Evolutionary conservation across 2,113 vertebrate species (phyloP), one percentile per base, ranked within the genome.

Genomic region (Rhipidura dahli): DNA sequence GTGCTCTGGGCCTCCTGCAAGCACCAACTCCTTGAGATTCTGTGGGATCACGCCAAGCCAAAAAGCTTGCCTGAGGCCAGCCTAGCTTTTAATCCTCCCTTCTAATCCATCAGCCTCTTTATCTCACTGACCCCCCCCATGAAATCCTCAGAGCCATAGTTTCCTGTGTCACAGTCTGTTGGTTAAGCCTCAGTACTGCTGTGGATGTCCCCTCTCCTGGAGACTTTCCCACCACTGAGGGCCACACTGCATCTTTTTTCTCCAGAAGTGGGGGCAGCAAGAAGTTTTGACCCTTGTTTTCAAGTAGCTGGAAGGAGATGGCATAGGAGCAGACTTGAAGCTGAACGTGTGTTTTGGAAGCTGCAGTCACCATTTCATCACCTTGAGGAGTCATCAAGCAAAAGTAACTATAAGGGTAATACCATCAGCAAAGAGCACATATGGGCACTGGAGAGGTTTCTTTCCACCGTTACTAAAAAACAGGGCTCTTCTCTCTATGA

Each of bases 1-100:
- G 10, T 54, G 40, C 59, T 72, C 30, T 42, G n/a, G 53, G 63
- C 20, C 22, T 80, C 44, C 20, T 6, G 3, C 11, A 42, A 71
- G 2, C 1, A 0, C 61, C 61, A 70, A 0, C 7, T 78, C 39
- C 28, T 7, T 31, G 2, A 11, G 15, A 53, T 88, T 82, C 49
- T 11, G 20, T 59, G 33, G 47, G 23, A 83, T n/a, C 13, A 27
- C 5, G 12, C 18, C 1, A 24, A 89, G 27, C 15, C 64, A 84
- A 72, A 87, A 45, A 87, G 13, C n/a, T 21, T 70, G 42, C n/a
- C 30, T 37, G 35, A 71, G 76, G 42, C 51, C 85, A 17, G 18
- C 63, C 49, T 57, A 7, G 7, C 12, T 69, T 64, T 28, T 54
- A 23, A 44, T 44, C 45, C 47, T 69, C 24, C 24, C 15, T 61